Conservation (phyloP, 2,113 vertebrate genomes). For the Sylvietta virens region DNA sequence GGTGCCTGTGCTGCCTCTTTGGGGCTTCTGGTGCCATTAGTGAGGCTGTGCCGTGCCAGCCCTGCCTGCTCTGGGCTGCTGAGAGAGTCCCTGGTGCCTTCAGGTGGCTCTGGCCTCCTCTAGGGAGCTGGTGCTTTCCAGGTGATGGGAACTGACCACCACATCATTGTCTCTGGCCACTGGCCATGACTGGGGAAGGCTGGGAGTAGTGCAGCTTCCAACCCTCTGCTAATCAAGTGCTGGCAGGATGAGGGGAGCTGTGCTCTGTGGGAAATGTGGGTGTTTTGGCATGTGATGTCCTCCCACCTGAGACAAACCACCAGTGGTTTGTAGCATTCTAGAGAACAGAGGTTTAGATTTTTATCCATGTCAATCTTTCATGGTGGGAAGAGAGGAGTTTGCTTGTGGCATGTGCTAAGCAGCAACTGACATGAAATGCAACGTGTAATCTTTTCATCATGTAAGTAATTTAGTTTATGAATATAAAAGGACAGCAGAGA, state of each 20-base stretch:
- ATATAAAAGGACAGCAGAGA: background rate
- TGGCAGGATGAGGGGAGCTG: background rate
- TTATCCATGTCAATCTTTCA: background rate
- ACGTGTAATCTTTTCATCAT: background rate
- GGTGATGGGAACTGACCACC: background rate
- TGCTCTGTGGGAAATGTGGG: background rate
- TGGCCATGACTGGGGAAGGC: background rate
- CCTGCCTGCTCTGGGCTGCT: background rate
- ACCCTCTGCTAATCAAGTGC: background rate
- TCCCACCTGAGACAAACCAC: background rate
- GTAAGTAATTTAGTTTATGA: background rate
- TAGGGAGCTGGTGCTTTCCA: background rate
- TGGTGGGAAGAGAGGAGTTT: background rate
- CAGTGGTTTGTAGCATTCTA: background rate
- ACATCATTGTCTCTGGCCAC: rapidly evolving
- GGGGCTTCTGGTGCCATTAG: background rate
- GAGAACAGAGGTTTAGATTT: background rate
- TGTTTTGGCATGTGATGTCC: background rate
- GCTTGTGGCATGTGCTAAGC: background rate
- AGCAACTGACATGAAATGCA: background rate
- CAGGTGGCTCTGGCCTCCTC: background rate
- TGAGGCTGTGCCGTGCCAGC: background rate
- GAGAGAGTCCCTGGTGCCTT: background rate
- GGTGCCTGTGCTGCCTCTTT: background rate
- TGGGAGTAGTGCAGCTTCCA: background rate